Evolutionary conservation across 1,140 invertebrate genomes (phyloP), one percentile per base, ranked within the genome.

Genomic region (Drosophila sturtevanti): DNA sequence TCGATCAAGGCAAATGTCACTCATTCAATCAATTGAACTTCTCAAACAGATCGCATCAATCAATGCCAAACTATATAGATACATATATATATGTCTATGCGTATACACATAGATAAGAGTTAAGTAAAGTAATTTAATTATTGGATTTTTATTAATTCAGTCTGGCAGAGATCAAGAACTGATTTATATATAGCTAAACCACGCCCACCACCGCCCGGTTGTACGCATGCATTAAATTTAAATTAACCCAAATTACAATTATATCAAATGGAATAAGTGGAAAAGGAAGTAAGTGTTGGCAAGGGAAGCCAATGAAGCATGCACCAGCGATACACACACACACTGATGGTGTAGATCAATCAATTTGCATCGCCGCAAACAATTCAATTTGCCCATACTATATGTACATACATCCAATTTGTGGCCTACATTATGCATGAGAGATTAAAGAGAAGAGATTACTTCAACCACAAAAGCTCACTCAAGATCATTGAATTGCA

Each of bases 361-460:
- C 71, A 77, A 74, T 77, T 63, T 37, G 67, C 52, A 48, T 48
- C 16, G 27, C 48, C 22, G 38, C 70, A 77, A 64, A 62, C 70
- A 74, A 77, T 74, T 77, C 75, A 77, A 77, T 77, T 76, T 74
- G 66, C 48, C 66, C 48, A 31, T 65, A 58, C 7, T 11, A 48
- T 0, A 41, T 14, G 1, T 16, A 7, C 4, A 51, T 55, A 72
- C 24, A 54, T n/a, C 27, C 34, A 18, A 11, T 9, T 31, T 31
- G 27, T 31, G 27, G 27, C 27, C 27, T 4, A 51, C 21, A 63
- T 63, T 63, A 63, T 74, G 61, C 63, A 44, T 48, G 9, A 48
- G 16, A 48, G 64, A 72, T 74, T 75, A 65, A 69, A 37, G 58
- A 58, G 58, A 18, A 55, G 16, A 60, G 55, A 70, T 73, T 68